A percentile compares a stretch with the other conserved stretches of the same genome.
Conservation (phyloP, 2,797 vertebrate genomes). For the Typhlichthys eigenmanni region DNA sequence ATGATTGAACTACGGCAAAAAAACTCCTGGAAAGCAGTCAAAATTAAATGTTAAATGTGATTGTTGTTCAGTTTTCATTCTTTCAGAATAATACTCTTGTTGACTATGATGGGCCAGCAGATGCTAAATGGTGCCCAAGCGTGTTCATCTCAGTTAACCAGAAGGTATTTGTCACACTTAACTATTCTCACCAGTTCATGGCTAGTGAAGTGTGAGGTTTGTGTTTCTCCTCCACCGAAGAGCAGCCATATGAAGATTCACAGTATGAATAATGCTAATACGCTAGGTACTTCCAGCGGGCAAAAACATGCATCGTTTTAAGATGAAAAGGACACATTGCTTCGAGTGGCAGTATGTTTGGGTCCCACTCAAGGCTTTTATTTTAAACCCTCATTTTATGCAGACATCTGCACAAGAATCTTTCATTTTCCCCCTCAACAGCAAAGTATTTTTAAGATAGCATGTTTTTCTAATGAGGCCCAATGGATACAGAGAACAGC, state of each 20-base stretch:
- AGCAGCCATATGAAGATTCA: constrained; percentile 36
- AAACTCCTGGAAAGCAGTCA: no score
- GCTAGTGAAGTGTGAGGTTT: constrained; percentile 53
- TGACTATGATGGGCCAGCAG: constrained; percentile 41
- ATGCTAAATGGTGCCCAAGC: constrained; percentile 28
- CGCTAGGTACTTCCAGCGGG: constrained; percentile 51
- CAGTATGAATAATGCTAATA: constrained; percentile 73
- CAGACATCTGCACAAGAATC: constrained; percentile 58
- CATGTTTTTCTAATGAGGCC: constrained; percentile 61
- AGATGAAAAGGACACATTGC: constrained; percentile 44
- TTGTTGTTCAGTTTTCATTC: no score
- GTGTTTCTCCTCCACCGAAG: constrained; percentile 54
- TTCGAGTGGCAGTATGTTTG: constrained; percentile 9
- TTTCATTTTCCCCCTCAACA: constrained; percentile 53
- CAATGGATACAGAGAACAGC: constrained; percentile 18
- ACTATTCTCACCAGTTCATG: constrained; percentile 31
- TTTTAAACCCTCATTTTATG: constrained; percentile 45
- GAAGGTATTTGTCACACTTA: constrained; percentile 46
- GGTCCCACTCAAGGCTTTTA: constrained; percentile 43
- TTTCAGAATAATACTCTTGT: neutral
- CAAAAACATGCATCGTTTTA: constrained; percentile 59
- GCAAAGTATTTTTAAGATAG: constrained; percentile 59
- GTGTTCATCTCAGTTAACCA: constrained; percentile 36
- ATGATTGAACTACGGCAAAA: no score
- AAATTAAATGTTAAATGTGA: no score